Percentiles rank a stretch among this genome's conserved stretches.
Conservation (phyloP, 2,113 vertebrate species). For the Casuarius casuarius region DNA sequence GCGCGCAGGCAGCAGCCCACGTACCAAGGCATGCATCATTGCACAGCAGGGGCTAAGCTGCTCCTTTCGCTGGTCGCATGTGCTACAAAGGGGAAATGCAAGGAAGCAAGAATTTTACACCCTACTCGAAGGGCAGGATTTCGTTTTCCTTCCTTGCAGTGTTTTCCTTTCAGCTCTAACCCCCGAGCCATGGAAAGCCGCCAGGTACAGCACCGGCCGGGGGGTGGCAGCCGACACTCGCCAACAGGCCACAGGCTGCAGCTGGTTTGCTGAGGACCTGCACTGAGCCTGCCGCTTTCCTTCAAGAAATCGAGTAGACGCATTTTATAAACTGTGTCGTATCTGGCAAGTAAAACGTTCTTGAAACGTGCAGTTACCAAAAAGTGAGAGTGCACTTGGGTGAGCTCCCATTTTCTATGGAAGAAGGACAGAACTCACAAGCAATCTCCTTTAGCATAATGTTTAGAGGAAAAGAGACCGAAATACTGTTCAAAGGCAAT, state of each 20-base stretch:
- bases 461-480: neutral
- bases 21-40: fast-evolving
- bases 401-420: fast-evolving
- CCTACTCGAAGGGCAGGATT: neutral
- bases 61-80: fast-evolving
- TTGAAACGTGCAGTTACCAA: fast-evolving
- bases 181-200: neutral
- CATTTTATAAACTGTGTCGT: fast-evolving
- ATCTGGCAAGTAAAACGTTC: fast-evolving
- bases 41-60: neutral
- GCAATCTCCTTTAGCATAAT: fast-evolving
- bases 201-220: neutral
- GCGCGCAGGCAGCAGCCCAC: fast-evolving
- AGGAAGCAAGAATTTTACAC: neutral
- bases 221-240: constrained; percentile 40
- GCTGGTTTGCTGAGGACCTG: fast-evolving
- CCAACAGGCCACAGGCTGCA: neutral
- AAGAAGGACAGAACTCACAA: neutral
- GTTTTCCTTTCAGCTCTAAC: neutral
- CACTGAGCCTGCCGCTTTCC: neutral
- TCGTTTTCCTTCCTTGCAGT: neutral
- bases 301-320: neutral
- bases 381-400: fast-evolving
- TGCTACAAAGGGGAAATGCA: fast-evolving
- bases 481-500: neutral